Evolutionary conservation across 2,797 vertebrate species (phyloP).

Genomic region (Sebastes reedi): DNA sequence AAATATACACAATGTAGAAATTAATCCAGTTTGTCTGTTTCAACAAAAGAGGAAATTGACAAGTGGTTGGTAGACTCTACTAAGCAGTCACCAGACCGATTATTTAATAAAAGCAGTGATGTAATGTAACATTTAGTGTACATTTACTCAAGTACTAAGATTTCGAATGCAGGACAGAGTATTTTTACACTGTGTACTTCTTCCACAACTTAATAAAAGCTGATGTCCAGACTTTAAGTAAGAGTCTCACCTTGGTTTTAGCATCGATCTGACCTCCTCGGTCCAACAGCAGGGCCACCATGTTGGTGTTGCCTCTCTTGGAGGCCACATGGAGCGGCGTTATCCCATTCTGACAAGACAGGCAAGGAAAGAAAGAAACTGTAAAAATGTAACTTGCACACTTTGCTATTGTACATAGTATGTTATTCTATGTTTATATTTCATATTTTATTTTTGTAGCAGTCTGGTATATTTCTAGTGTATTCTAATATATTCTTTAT

Average conservation of each 20-base stretch:
- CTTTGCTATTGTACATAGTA: too few species aligned
- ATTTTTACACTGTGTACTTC: too few species aligned
- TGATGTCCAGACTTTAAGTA: not conserved
- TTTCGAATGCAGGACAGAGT: too few species aligned
- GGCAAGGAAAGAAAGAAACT: slow-evolving; percentile 2
- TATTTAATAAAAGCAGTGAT: not conserved
- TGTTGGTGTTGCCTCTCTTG: slow-evolving; percentile 97
- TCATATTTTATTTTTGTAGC: too few species aligned
- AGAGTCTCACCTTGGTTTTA: slow-evolving; percentile 92
- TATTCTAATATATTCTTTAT: too few species aligned
- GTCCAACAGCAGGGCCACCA: slow-evolving; percentile 96
- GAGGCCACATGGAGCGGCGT: slow-evolving; percentile 97
- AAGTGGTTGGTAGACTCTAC: not conserved
- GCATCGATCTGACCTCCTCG: slow-evolving; percentile 94
- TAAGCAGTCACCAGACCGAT: not conserved
- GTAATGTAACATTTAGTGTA: too few species aligned
- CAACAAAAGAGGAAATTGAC: not conserved
- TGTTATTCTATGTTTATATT: too few species aligned
- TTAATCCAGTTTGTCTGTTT: not conserved
- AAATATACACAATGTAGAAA: not conserved
- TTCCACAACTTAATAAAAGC: not conserved
- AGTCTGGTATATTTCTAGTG: too few species aligned
- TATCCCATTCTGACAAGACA: slow-evolving; percentile 90
- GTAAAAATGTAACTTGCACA: too few species aligned
- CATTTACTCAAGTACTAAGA: too few species aligned